Percentiles rank a stretch among this genome's conserved stretches.
Evolutionary conservation across 1,140 invertebrate genomes (phyloP).

Genomic region (Cataglyphis hispanica): DNA sequence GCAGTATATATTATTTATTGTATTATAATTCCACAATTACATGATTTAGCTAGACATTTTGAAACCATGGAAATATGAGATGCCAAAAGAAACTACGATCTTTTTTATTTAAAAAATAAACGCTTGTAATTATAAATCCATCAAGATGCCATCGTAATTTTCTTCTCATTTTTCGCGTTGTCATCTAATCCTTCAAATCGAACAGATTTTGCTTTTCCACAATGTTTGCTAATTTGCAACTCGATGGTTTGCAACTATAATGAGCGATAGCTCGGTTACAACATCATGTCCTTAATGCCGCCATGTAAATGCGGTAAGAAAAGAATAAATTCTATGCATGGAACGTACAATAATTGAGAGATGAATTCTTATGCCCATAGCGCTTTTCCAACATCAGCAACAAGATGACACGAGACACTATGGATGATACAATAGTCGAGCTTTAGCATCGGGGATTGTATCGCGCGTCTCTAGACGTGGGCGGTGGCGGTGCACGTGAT

Average conservation of each 20-base stretch:
- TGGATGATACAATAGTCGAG: not conserved
- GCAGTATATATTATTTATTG: no score
- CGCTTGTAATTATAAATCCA: no score
- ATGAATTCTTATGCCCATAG: not conserved
- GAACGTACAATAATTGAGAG: not conserved
- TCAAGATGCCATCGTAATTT: slow-evolving; percentile 17
- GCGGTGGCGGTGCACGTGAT: slow-evolving; percentile 11
- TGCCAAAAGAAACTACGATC: not conserved
- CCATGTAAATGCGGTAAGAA: not conserved
- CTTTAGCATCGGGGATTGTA: not conserved
- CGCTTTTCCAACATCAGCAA: not conserved
- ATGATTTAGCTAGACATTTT: no score
- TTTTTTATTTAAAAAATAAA: slow-evolving; percentile 6
- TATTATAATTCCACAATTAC: no score
- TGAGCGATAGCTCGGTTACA: not conserved
- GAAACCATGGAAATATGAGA: no score
- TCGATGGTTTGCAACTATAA: slow-evolving; percentile 9
- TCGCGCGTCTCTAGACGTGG: not conserved
- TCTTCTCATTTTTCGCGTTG: not conserved
- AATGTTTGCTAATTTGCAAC: slow-evolving; percentile 20
- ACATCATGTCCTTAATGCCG: slow-evolving; percentile 50
- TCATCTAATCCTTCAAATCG: not conserved
- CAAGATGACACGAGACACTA: slow-evolving; percentile 17
- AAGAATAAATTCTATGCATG: not conserved
- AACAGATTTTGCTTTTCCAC: not conserved